Percentiles rank a stretch among this genome's conserved stretches.
Evolutionary conservation across 2,113 vertebrate species (phyloP).

Genomic region (Pyxicephalus adspersus): DNA sequence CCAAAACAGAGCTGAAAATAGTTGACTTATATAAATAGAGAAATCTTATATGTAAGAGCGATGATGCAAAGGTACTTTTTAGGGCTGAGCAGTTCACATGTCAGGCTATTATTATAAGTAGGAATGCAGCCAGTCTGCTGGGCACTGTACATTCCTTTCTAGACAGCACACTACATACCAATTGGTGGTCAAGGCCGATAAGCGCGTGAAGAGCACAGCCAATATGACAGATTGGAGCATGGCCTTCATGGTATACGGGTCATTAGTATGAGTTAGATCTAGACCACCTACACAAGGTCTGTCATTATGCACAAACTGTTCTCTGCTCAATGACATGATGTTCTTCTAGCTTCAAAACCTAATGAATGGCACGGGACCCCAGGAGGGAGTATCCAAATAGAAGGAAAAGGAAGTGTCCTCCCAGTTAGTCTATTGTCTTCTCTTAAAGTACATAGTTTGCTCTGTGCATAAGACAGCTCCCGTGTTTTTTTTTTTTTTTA

Average conservation of each 20-base stretch:
- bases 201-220: neutral
- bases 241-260: too few relatives aligned
- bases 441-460: neutral
- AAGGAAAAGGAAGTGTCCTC: slow-evolving; percentile 44
- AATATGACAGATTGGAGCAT: too few relatives aligned
- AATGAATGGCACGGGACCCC: slow-evolving; percentile 6
- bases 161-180: neutral
- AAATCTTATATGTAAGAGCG: slow-evolving; percentile 14
- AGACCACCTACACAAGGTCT: too few relatives aligned
- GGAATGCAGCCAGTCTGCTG: neutral
- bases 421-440: neutral
- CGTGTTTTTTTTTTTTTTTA: too few relatives aligned
- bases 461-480: too few relatives aligned
- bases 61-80: slow-evolving; percentile 23
- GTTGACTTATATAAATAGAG: neutral
- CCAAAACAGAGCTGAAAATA: neutral
- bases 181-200: neutral
- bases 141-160: neutral
- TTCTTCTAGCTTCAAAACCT: neutral
- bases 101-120: slow-evolving; percentile 21
- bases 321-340: neutral
- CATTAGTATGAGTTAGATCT: too few relatives aligned
- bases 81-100: neutral
- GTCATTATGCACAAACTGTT: neutral
- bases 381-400: slow-evolving; percentile 20